Conservation (phyloP, 2,113 vertebrate genomes). For the Anolis sagrei region DNA sequence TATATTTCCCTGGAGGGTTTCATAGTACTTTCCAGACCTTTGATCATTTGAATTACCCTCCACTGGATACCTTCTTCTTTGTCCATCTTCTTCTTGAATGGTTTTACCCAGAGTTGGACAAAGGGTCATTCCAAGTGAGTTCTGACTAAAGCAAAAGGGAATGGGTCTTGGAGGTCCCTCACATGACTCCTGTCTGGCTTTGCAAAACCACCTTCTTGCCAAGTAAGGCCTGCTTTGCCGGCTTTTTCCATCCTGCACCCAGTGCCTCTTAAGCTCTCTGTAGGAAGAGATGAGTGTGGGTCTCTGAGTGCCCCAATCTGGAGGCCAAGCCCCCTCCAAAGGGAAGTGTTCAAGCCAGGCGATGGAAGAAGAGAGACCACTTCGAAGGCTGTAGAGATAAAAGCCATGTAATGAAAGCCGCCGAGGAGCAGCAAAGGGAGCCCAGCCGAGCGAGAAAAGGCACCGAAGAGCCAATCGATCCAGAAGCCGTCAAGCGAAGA, state of each 20-base stretch:
- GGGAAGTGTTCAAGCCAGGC: neutral
- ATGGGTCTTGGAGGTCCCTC: too few relatives aligned
- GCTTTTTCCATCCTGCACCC: neutral
- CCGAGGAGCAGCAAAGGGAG: neutral
- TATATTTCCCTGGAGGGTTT: too few relatives aligned
- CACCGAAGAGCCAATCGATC: conserved; percentile 1
- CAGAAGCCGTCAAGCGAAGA: neutral
- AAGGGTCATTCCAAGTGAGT: too few relatives aligned
- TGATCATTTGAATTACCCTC: too few relatives aligned
- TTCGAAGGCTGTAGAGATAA: neutral
- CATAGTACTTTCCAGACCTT: too few relatives aligned
- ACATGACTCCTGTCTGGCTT: neutral
- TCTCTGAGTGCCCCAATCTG: neutral
- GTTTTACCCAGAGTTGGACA: too few relatives aligned
- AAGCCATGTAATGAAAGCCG: neutral
- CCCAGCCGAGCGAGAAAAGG: neutral
- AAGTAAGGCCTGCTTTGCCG: too few relatives aligned
- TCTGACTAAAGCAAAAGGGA: too few relatives aligned
- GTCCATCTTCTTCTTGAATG: too few relatives aligned
- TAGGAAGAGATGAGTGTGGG: neutral
- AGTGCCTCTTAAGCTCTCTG: neutral
- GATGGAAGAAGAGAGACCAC: neutral
- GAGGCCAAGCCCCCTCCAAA: neutral
- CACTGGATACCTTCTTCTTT: too few relatives aligned
- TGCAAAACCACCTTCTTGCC: neutral